Evolutionary conservation across 2,888 invertebrate genomes (phyloP).

Genomic region (Petrolisthes manimaculis): DNA sequence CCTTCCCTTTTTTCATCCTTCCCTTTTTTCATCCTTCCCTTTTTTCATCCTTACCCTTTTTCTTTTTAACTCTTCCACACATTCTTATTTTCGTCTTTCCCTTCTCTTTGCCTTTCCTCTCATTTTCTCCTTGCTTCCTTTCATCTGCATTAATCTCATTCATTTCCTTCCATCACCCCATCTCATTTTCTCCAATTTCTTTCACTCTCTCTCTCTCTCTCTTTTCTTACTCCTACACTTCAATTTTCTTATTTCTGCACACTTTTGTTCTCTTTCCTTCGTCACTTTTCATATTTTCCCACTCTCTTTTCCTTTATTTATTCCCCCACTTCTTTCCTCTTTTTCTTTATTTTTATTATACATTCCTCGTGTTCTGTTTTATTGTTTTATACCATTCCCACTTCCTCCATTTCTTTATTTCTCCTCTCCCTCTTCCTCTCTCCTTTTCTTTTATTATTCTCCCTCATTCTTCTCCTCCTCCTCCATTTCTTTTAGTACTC

Average conservation of each 20-base stretch:
- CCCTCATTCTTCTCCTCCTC: neutral
- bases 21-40: neutral
- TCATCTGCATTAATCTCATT: neutral
- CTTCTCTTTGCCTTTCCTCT: neutral
- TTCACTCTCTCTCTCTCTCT: neutral
- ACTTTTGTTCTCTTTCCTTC: neutral
- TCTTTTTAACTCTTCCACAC: neutral
- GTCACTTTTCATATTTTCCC: neutral
- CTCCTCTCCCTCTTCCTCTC: neutral
- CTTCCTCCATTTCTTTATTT: too few relatives aligned
- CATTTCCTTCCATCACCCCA: neutral
- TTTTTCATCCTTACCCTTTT: neutral
- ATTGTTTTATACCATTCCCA: neutral
- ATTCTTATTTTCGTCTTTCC: too few relatives aligned
- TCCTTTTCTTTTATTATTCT: neutral
- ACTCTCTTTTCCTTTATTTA: neutral
- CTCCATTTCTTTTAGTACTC: neutral
- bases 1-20: neutral
- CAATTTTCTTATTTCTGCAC: neutral
- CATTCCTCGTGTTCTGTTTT: neutral
- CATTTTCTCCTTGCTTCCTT: neutral
- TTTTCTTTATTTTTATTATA: neutral
- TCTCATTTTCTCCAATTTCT: constrained; percentile 3
- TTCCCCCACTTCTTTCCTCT: neutral
- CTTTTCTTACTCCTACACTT: neutral